Evolutionary conservation across 2,888 invertebrate species (phyloP), one percentile per base, ranked within the genome.

Genomic region (Chymomyza fuscimana): DNA sequence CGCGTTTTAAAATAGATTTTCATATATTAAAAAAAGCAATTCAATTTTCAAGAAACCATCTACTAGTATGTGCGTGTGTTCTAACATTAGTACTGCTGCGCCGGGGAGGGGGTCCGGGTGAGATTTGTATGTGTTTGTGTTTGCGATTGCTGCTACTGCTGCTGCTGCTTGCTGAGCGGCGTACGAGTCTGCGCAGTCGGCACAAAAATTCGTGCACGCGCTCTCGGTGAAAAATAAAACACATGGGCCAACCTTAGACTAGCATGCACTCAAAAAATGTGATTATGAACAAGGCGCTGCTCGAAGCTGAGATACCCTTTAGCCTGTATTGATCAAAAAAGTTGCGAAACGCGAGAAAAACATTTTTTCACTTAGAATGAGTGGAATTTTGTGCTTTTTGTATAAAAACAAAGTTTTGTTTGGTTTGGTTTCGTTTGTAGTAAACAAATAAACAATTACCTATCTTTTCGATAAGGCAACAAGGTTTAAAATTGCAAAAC

Each of bases 1-100:
- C 63, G 70, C 71, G 80, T 73, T 81, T 66, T 70, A 82, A 82
- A 84, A 85, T 79, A 82, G 80, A 82, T 70, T 61, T 61, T 58
- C 65, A 77, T 64, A 73, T 71, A 72, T 72, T 78, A 81, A 56
- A 68, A 74, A 78, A 79, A 70, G 77, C 54, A 74, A 79, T 77
- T 82, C 40, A 67, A 74, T 81, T 82, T 82, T 86, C 70, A 74
- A 79, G 63, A 63, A 72, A 72, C 63, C 60, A 65, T 66, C 50
- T 68, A 63, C 54, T 22, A 69, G 46, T 59, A 40, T 76, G 52
- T 58, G 64, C 22, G 73, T 67, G 63, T 70, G 63, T 73, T 56
- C 25, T 63, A 60, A 51, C 36, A 36, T 36, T 25, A 25, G 25
- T 25, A 25, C 25, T 36, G 36, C 2, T 36, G 36, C 6, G 36